These are phyloP conservation scores for Drosophila anomelani DNA, from an alignment of 2,888 invertebrate genomes.

Conservation along the genomic window DNA sequence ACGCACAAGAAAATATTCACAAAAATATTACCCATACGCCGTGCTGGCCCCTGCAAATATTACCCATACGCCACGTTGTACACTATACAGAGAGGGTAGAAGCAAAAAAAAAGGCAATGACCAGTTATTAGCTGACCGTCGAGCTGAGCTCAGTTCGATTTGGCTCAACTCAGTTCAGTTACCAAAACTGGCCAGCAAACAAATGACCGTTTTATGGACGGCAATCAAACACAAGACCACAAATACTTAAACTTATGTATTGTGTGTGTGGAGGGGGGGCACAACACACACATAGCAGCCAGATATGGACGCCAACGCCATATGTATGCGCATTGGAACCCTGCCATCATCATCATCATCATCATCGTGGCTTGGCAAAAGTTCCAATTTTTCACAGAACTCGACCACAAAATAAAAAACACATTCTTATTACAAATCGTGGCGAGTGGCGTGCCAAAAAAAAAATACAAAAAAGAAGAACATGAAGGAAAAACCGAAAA, in stretches of 20 bases:
- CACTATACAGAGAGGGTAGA: neutral
- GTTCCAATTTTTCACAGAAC: slow-evolving; percentile 74
- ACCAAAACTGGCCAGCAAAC: slow-evolving; percentile 55
- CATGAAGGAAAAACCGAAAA: slow-evolving; percentile 6
- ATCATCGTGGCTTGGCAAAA: slow-evolving; percentile 65
- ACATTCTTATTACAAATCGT: slow-evolving; percentile 78
- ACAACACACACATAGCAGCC: slow-evolving; percentile 3
- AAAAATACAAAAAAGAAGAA: neutral
- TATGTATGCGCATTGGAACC: slow-evolving; percentile 54
- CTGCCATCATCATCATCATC: slow-evolving; percentile 52
- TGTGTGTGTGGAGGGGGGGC: neutral
- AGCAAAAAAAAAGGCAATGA: slow-evolving; percentile 43
- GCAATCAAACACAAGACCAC: slow-evolving; percentile 75
- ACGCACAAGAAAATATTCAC: neutral
- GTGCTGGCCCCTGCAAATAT: slow-evolving; percentile 37
- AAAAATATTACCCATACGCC: slow-evolving; percentile 51
- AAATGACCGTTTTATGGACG: slow-evolving; percentile 71
- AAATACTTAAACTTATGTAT: slow-evolving; percentile 32
- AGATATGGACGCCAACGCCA: slow-evolving; percentile 32
- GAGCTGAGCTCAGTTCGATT: slow-evolving; percentile 19
- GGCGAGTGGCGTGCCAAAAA: slow-evolving; percentile 67
- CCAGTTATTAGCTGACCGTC: slow-evolving; percentile 69
- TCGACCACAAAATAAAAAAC: slow-evolving; percentile 66
- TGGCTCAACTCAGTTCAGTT: slow-evolving; percentile 14
- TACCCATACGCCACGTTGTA: slow-evolving; percentile 52